A percentile compares a stretch with the other conserved stretches of the same genome.
phyloP scores from a whole-genome alignment of 1,140 invertebrate genomes.

The Dendroctonus ponderosae region DNA sequence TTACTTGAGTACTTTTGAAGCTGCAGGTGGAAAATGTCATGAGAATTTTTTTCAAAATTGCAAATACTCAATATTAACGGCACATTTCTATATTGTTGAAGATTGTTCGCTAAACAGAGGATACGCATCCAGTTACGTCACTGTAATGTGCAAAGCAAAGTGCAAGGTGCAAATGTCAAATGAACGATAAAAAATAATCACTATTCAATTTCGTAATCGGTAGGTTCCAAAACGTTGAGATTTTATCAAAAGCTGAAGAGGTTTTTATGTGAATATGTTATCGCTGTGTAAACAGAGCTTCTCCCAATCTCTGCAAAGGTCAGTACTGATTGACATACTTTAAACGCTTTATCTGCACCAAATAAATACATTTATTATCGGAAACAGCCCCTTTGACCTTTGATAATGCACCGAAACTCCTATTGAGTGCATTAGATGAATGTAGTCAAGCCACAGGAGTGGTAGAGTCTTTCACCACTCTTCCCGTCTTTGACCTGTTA shows the following conservation, averaged over 20 bases:
- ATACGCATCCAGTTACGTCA: conserved; percentile 5
- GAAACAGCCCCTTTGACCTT: conserved; percentile 21
- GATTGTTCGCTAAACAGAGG: too few species aligned
- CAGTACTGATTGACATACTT: conserved; percentile 35
- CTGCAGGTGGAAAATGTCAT: too few species aligned
- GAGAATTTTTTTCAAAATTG: too few species aligned
- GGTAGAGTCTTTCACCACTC: too few species aligned
- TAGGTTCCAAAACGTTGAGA: not conserved
- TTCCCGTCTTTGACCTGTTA: too few species aligned
- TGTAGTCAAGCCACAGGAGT: too few species aligned
- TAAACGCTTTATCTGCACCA: conserved; percentile 6
- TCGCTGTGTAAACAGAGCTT: conserved; percentile 43
- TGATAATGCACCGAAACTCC: not conserved
- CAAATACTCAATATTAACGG: too few species aligned
- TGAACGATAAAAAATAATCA: conserved; percentile 6
- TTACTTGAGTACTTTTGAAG: too few species aligned
- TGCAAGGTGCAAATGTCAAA: conserved; percentile 9
- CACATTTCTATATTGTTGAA: too few species aligned
- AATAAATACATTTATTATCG: conserved; percentile 23
- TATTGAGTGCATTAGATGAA: too few species aligned
- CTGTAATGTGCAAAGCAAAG: not conserved
- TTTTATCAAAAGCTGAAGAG: conserved; percentile 12
- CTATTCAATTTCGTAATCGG: conserved; percentile 14
- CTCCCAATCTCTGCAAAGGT: conserved; percentile 43
- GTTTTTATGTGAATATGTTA: conserved; percentile 38